Conservation (phyloP, 2,888 invertebrate genomes). For the Unio delphinus region DNA sequence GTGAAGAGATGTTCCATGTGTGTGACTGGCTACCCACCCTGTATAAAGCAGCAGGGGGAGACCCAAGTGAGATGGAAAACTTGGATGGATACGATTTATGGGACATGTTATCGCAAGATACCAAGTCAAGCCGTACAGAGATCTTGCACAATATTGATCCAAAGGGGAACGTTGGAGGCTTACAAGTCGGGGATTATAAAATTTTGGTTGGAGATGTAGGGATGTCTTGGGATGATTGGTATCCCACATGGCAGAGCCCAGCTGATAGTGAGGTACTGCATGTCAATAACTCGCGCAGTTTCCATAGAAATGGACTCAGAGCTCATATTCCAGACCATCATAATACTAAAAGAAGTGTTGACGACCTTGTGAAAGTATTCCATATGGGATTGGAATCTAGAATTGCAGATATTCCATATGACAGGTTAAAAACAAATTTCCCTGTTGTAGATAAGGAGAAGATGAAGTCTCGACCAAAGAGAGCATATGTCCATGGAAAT, state of each 20-base stretch:
- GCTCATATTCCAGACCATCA: too few relatives aligned
- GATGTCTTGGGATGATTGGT: slow-evolving; percentile 56
- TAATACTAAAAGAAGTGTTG: too few relatives aligned
- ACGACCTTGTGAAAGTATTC: too few relatives aligned
- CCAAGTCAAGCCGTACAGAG: slow-evolving; percentile 77
- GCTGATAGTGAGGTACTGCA: slow-evolving; percentile 26
- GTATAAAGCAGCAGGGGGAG: slow-evolving; percentile 79
- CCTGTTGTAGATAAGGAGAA: too few relatives aligned
- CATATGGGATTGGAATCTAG: too few relatives aligned
- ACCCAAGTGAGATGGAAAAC: slow-evolving; percentile 41
- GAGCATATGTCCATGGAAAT: slow-evolving; percentile 65
- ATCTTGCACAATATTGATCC: slow-evolving; percentile 73
- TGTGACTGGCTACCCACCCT: slow-evolving; percentile 93
- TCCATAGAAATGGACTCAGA: too few relatives aligned
- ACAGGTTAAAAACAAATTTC: too few relatives aligned
- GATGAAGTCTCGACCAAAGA: neutral
- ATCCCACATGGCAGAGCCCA: slow-evolving; percentile 54
- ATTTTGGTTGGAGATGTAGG: slow-evolving; percentile 55
- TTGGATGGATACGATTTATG: slow-evolving; percentile 85
- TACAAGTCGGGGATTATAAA: slow-evolving; percentile 65
- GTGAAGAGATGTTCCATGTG: slow-evolving; percentile 83
- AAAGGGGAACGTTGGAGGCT: slow-evolving; percentile 32
- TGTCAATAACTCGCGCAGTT: slow-evolving; percentile 24
- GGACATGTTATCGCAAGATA: slow-evolving; percentile 79
- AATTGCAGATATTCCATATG: too few relatives aligned